Conservation (phyloP, 35 echinoderm and acorn worm genomes). For the Apostichopus japonicus region DNA sequence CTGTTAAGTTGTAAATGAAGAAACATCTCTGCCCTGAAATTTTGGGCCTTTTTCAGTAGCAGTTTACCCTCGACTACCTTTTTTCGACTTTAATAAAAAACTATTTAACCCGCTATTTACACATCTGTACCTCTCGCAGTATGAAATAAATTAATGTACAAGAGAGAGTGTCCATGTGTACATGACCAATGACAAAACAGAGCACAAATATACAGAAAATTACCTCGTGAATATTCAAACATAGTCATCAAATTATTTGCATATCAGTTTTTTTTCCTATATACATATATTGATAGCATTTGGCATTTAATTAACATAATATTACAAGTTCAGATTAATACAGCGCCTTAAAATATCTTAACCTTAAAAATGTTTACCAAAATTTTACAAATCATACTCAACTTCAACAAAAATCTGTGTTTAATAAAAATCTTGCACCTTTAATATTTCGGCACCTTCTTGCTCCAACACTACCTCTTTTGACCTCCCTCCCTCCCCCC, state of each 20-base stretch:
- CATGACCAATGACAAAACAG: not conserved
- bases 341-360: not conserved
- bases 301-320: constrained; percentile 1
- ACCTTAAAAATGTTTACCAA: not conserved
- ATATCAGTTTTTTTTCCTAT: constrained; percentile 43
- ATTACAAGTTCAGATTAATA: not conserved
- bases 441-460: not conserved
- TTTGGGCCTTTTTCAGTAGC: too few species aligned
- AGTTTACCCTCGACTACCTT: too few species aligned
- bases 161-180: too few species aligned
- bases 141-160: too few species aligned
- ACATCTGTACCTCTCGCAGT: too few species aligned
- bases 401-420: not conserved
- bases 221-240: not conserved
- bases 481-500: not conserved
- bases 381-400: not conserved
- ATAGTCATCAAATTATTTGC: constrained; percentile 22
- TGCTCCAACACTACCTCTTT: not conserved
- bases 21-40: too few species aligned
- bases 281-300: constrained; percentile 51
- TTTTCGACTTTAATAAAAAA: too few species aligned
- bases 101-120: too few species aligned
- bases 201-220: constrained; percentile 48
- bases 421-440: not conserved
- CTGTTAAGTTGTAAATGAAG: too few species aligned